These are phyloP conservation scores for Drosophila funebris DNA, from an alignment of 1,140 invertebrate genomes.

Conservation along the genomic window DNA sequence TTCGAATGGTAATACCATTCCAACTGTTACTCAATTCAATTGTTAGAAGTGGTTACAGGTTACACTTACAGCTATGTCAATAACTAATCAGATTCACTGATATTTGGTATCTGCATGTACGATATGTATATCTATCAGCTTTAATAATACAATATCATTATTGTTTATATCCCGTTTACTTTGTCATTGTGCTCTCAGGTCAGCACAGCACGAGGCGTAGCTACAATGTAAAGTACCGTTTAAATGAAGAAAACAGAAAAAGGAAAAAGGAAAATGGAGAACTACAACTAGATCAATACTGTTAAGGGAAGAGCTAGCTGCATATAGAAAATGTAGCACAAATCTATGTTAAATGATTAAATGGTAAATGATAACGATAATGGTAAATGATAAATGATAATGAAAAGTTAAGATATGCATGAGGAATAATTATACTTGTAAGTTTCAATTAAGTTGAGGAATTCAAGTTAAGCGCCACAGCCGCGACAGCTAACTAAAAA, in stretches of 20 bases:
- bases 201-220: conserved; percentile 64
- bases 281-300: conserved; percentile 65
- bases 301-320: conserved; percentile 30
- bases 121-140: conserved; percentile 52
- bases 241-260: conserved; percentile 6
- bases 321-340: conserved; percentile 37
- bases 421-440: conserved; percentile 53
- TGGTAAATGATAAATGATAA: no score
- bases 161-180: conserved; percentile 51
- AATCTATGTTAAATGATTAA: conserved; percentile 45
- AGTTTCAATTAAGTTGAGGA: conserved; percentile 38
- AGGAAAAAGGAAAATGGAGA: conserved; percentile 20
- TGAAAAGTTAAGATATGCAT: conserved; percentile 56
- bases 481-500: conserved; percentile 46
- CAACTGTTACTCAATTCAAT: no score
- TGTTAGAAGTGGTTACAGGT: conserved; percentile 1
- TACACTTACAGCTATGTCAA: conserved; percentile 18
- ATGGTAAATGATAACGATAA: no score
- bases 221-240: conserved; percentile 80
- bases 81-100: conserved; percentile 4
- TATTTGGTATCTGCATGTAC: conserved; percentile 47
- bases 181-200: conserved; percentile 38
- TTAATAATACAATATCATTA: conserved; percentile 35
- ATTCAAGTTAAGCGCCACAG: conserved; percentile 50
- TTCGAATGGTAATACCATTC: no score